Evolutionary conservation across 2,113 vertebrate genomes (phyloP), one percentile per base, ranked within the genome.

Genomic region (Corythoichthys intestinalis): DNA sequence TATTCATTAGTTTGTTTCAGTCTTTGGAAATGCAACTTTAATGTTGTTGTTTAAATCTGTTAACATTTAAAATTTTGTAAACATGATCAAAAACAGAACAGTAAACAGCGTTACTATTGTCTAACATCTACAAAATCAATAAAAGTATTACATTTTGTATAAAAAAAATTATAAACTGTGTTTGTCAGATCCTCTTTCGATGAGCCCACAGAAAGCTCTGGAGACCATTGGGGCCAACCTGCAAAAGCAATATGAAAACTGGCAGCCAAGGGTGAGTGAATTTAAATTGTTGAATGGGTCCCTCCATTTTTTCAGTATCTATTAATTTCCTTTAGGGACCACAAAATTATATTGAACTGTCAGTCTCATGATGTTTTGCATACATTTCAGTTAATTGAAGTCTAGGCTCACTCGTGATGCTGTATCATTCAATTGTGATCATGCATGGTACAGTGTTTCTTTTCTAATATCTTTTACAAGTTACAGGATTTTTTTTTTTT

Each of bases 181-280:
- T 84, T 70, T 83, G 80, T 38, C 88, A 99, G 97, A 99, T 91
- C 97, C 97, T 71, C 91, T 99, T 79, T 98, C 97, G 0, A 98
- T 98, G 96, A 97, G 97, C 59, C 97, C 97, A n/a, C 97, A 99
- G 85, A 98, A 98, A 77, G 96, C 97, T 72, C 91, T 99, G 91
- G 97, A 99, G 87, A 97, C 95, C 65, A 99, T 99, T 0, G 97
- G 97, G 56, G 96, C 95, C 14, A 99, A 96, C 73, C 86, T 99
- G 37, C 97, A 99, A 92, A 99, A 99, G 87, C 97, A 99, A 81
- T 99, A 99, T 0, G 97, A 99, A 81, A 98, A 96, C 89, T 99
- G 97, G 97, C 97, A 99, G 83, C 97, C 97, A 8, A 81, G 97
- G 91, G 97, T 98, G 85, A 96, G 96, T 85, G n/a, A 47, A 9